Evolutionary conservation across 2,888 invertebrate genomes (phyloP), one percentile per base, ranked within the genome.

Genomic region (Leucophora obtusa): DNA sequence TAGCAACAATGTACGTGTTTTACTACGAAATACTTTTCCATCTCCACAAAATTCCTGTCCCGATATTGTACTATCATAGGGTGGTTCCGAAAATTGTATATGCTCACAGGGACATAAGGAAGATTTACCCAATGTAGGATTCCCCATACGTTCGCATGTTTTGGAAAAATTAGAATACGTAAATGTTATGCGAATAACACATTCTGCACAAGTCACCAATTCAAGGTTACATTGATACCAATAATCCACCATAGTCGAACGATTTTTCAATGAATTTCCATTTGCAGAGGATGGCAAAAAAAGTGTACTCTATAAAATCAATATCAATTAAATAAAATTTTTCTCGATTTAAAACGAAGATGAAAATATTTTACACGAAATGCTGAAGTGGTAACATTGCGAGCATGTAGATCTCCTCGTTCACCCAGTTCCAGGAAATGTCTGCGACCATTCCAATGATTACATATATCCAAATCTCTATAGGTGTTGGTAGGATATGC

Each of bases 161-260:
- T 88, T 90, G 1, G 89, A 89, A 82, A 90, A 90, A 74, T 90
- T 89, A 10, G 88, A 85, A 70, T 87, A 87, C 1, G 87, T 89
- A 38, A 90, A 89, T 15, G 89, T 89, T 28, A 90, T 87, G 21
- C 90, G 87, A 17, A 90, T 92, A 63, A 94, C 91, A 86, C 94
- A 94, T 17, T 94, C 93, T 0, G 94, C 93, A 86, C 94, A 94
- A 2, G 94, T 94, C 53, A 94, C 92, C 82, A 94, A 90, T 87
- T 94, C 94, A 70, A 94, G 89, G 82, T 92, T 92, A 86, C 94
- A 94, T 83, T 92, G 92, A 73, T 90, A 90, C 89, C 90, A 90
- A 35, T 88, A 85, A 79, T 92, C 91, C n/a, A 83, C 66, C n/a
- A 83, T 66, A 50, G 82, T 85, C 63, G 86, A 86, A 65, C 86